These are phyloP conservation scores for Proterorhinus semilunaris DNA, from an alignment of 2,113 vertebrate genomes.

Conservation along the genomic window DNA sequence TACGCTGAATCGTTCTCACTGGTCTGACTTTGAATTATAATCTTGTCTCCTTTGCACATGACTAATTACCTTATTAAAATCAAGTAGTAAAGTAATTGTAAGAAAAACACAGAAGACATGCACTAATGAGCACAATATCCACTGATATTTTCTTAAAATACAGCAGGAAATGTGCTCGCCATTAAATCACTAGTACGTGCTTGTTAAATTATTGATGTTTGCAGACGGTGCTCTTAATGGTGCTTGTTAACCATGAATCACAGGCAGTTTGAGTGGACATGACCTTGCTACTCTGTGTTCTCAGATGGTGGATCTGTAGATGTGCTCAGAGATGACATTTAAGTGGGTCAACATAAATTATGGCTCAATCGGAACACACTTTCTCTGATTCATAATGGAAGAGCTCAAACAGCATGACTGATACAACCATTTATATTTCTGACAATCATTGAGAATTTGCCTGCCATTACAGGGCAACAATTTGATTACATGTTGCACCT, in stretches of 20 bases:
- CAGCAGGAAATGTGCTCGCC: constrained; percentile 24
- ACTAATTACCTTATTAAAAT: constrained; percentile 77
- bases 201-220: constrained; percentile 34
- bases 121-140: neutral
- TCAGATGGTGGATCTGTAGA: constrained; percentile 25
- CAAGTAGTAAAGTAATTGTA: constrained; percentile 45
- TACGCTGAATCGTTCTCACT: constrained; percentile 54
- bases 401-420: constrained; percentile 48
- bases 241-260: constrained; percentile 13
- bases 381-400: constrained; percentile 45
- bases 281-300: constrained; percentile 37
- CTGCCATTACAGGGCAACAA: constrained; percentile 20
- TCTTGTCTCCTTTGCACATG: constrained; percentile 64
- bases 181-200: constrained; percentile 28
- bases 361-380: constrained; percentile 49
- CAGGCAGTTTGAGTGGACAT: constrained; percentile 5
- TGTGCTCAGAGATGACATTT: constrained; percentile 14
- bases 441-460: constrained; percentile 43
- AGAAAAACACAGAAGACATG: constrained; percentile 41
- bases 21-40: constrained; percentile 70
- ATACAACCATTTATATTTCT: constrained; percentile 50
- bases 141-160: neutral
- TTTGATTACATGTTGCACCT: constrained; percentile 11
- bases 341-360: constrained; percentile 33
- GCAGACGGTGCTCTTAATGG: constrained; percentile 7